These are phyloP conservation scores for Halotydeus destructor DNA, from an alignment of 1,140 invertebrate species.

Conservation along the genomic window DNA sequence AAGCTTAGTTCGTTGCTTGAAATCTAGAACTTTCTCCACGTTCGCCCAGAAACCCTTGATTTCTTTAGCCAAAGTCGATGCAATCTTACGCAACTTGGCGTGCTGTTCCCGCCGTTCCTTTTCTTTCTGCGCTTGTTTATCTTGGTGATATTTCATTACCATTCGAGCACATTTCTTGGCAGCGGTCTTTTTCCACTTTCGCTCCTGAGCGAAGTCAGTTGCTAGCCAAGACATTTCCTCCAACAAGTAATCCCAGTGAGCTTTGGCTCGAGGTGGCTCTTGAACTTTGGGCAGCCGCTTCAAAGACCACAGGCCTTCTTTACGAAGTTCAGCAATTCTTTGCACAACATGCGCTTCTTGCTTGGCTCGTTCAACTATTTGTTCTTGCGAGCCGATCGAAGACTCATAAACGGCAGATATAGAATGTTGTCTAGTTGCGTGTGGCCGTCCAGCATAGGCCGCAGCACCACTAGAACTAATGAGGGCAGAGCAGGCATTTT, in stretches of 20 bases:
- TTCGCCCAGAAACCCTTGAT: constrained; percentile 87
- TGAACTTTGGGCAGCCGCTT: constrained; percentile 72
- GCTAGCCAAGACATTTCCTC: constrained; percentile 98
- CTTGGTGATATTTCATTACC: constrained; percentile 87
- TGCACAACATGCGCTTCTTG: constrained; percentile 86
- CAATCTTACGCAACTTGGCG: constrained; percentile 59
- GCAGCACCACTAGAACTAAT: constrained; percentile 3
- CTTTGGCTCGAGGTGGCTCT: constrained; percentile 66
- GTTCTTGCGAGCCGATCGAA: constrained; percentile 36
- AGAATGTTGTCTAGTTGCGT: constrained; percentile 19
- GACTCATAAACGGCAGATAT: constrained; percentile 32
- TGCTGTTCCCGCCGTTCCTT: constrained; percentile 80
- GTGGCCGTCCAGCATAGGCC: constrained; percentile 1
- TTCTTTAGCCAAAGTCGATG: constrained; percentile 72
- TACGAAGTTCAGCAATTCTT: constrained; percentile 49
- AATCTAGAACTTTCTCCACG: constrained; percentile 88
- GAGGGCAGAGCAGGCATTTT: constrained; percentile 2
- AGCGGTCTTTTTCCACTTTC: constrained; percentile 89
- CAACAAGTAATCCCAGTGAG: constrained; percentile 95
- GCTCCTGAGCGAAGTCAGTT: constrained; percentile 86
- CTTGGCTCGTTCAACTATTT: constrained; percentile 65
- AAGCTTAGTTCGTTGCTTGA: constrained; percentile 69
- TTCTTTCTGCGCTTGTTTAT: constrained; percentile 67
- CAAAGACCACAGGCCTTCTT: constrained; percentile 77
- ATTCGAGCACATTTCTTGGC: constrained; percentile 65